Evolutionary conservation across 2,888 invertebrate genomes (phyloP).

Genomic region (Amorpha juglandis): DNA sequence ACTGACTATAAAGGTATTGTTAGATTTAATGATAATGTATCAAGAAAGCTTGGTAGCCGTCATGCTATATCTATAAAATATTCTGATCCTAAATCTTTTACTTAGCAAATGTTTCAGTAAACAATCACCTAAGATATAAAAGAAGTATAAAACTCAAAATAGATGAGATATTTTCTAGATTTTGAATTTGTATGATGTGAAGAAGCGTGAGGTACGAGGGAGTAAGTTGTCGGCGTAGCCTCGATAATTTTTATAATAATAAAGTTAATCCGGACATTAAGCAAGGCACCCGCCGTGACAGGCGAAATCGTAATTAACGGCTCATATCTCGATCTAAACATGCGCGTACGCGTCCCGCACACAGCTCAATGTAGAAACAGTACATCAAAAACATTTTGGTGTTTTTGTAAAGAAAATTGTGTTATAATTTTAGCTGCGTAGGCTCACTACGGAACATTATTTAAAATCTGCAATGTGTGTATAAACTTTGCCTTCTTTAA

Average conservation of each 20-base stretch:
- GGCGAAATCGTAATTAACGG: slow-evolving; percentile 78
- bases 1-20: no score
- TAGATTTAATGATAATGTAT: no score
- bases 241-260: slow-evolving; percentile 56
- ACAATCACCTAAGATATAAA: not conserved
- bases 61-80: no score
- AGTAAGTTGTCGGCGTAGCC: slow-evolving; percentile 30
- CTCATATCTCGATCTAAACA: slow-evolving; percentile 59
- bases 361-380: slow-evolving; percentile 18
- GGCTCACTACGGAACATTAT: no score
- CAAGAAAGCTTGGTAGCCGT: no score
- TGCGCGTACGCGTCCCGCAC: slow-evolving; percentile 39
- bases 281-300: slow-evolving; percentile 77
- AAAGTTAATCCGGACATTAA: slow-evolving; percentile 74
- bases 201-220: not conserved
- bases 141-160: no score
- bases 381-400: slow-evolving; percentile 21
- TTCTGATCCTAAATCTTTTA: no score
- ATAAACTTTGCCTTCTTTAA: no score
- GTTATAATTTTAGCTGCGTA: not conserved
- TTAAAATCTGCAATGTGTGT: no score
- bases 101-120: no score
- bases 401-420: not conserved
- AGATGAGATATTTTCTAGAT: not conserved
- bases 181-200: not conserved